phyloP scores from a whole-genome alignment of 2,113 vertebrate species.

The Dinomys branickii region DNA sequence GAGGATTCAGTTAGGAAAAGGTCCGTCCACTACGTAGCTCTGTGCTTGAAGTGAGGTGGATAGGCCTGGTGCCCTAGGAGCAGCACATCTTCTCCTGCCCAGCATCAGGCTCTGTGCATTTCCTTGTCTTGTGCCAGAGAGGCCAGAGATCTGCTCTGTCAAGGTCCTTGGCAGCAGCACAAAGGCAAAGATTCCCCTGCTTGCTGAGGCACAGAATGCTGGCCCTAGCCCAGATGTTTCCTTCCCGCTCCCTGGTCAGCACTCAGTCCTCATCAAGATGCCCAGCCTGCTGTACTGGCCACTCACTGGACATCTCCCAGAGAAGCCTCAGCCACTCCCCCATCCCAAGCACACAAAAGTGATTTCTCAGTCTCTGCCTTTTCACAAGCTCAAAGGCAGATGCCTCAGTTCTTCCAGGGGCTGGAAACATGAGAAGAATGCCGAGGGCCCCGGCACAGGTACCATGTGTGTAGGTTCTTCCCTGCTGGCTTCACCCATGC shows the following conservation, averaged over 20 bases:
- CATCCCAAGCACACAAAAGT: conserved; percentile 71
- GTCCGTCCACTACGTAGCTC: conserved; percentile 12
- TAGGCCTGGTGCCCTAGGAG: background rate
- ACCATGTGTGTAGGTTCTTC: conserved; percentile 62
- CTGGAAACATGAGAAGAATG: conserved; percentile 83
- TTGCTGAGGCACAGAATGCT: background rate
- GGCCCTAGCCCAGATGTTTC: conserved; percentile 53
- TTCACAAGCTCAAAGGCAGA: conserved; percentile 85
- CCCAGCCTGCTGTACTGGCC: conserved; percentile 67
- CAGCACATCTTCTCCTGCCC: background rate
- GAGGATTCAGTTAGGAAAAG: background rate
- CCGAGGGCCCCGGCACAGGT: conserved; percentile 76
- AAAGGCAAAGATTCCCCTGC: background rate
- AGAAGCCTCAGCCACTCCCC: conserved; percentile 76
- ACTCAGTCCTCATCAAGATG: conserved; percentile 81
- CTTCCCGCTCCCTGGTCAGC: conserved; percentile 42
- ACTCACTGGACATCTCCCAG: conserved; percentile 77
- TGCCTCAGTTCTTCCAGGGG: conserved; percentile 85
- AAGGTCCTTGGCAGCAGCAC: background rate
- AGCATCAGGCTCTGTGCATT: background rate
- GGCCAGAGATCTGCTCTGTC: background rate
- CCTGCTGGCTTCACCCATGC: conserved; percentile 53
- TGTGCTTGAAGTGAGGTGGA: conserved; percentile 45
- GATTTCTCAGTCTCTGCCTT: conserved; percentile 83
- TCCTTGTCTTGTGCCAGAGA: background rate